Base-by-base conservation (phyloP, 2,888 invertebrate species). In the Ormyrus nitidulus region DNA sequence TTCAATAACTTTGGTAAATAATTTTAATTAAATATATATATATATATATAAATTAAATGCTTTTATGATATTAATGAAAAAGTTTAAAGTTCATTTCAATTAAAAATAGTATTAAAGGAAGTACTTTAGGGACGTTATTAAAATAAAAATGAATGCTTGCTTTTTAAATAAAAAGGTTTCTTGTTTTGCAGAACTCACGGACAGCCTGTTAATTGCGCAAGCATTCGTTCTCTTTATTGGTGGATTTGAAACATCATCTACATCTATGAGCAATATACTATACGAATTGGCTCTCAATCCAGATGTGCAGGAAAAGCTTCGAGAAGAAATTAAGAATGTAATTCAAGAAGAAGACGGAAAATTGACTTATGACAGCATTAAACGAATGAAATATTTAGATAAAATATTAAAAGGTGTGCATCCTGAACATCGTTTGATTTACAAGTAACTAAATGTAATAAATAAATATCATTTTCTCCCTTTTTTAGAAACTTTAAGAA, bases 231-330 rank as follows among this genome's bases (percentile, higher is more conserved):
- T 92, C 84, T 90, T 91, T 78, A 64, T 88, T n/a, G 92, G 91
- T 48, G 92, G 92, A 7, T 92, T 91, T 81, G 91, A 92, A 83
- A 91, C 91, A 0, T 91, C 91, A 0, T 91, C 92, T 0, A 86
- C 90, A 0, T 89, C 91, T 0, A 87, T 92, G 77, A 89, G 89
- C 56, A 88, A 91, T 81, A 86, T 87, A 8, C 85, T 91, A 0
- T 91, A 91, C 78, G 89, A 90, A 77, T 85, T 92, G 7, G 91
- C 92, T 0, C 81, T 88, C 6, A 85, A 91, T 83, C 90, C 87
- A 2, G 85, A 89, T 2, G 85, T 90, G 3, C 92, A 92, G 83
- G 87, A 90, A 6, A 88, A 85, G 62, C 82, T 91, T 44, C 83
- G 88, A n/a, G 65, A 86, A 9, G 91, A 92, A 85, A 87, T 91